Conservation (phyloP, 2,888 invertebrate species). For the Thera britannica region DNA sequence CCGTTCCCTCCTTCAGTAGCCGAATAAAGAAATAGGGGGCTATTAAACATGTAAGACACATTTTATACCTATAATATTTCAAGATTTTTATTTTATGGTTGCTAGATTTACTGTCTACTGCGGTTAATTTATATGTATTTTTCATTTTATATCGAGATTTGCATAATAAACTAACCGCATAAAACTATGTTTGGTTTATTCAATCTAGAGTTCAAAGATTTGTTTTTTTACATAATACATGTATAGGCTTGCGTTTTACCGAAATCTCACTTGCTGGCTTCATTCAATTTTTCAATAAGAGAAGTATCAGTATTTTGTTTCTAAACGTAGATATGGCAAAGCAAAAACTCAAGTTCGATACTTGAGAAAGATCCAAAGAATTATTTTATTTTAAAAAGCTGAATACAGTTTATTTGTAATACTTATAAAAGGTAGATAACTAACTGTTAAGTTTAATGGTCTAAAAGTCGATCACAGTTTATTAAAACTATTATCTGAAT, state of each 20-base stretch:
- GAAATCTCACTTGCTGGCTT: too few relatives aligned
- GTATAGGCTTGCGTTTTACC: too few relatives aligned
- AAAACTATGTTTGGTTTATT: constrained; percentile 35
- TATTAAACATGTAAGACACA: constrained; percentile 68
- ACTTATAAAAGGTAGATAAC: too few relatives aligned
- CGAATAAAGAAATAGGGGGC: constrained; percentile 66
- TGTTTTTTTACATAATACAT: not conserved
- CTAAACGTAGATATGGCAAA: too few relatives aligned
- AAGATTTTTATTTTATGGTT: constrained; percentile 68
- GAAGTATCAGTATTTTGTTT: too few relatives aligned
- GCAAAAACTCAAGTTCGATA: too few relatives aligned
- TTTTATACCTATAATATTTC: constrained; percentile 70
- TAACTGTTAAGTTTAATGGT: not conserved
- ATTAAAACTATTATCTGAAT: constrained; percentile 11
- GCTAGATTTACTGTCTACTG: constrained; percentile 66
- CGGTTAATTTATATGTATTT: constrained; percentile 59
- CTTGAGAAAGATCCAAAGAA: too few relatives aligned
- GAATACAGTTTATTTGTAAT: too few relatives aligned
- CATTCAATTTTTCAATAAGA: too few relatives aligned
- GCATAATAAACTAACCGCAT: constrained; percentile 59
- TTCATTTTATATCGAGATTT: constrained; percentile 59
- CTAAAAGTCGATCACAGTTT: not conserved
- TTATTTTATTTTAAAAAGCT: too few relatives aligned
- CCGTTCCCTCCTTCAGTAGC: constrained; percentile 66
- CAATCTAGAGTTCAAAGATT: constrained; percentile 22